phyloP scores from a whole-genome alignment of 2,888 invertebrate genomes.

The Agrenia bidenticulata region DNA sequence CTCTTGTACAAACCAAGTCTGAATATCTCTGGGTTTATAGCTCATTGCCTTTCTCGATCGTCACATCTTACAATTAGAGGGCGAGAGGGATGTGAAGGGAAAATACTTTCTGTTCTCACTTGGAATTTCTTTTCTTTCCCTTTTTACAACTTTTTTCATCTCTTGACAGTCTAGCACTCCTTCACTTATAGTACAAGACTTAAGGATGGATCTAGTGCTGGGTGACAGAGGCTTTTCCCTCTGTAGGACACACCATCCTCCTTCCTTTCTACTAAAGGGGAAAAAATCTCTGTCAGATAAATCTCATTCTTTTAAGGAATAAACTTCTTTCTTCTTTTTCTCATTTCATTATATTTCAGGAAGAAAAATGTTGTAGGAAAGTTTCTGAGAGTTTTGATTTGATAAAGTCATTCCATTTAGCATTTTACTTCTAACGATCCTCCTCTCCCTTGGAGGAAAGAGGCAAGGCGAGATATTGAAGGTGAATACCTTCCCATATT shows the following conservation, averaged over 20 bases:
- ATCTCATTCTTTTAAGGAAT: slow-evolving; percentile 6
- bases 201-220: not conserved
- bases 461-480: not conserved
- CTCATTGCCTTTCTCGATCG: slow-evolving; percentile 10
- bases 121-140: slow-evolving; percentile 9
- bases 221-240: too few species aligned
- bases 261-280: too few species aligned
- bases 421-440: not conserved
- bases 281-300: slow-evolving; percentile 13
- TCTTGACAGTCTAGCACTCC: slow-evolving; percentile 6
- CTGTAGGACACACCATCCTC: too few species aligned
- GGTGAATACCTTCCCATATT: too few species aligned
- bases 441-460: too few species aligned
- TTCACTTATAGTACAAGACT: slow-evolving; percentile 5
- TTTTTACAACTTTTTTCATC: slow-evolving; percentile 16
- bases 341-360: not conserved
- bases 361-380: not conserved
- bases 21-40: slow-evolving; percentile 16
- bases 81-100: not conserved
- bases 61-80: slow-evolving; percentile 3
- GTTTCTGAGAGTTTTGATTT: slow-evolving; percentile 13
- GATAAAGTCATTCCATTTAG: slow-evolving; percentile 2
- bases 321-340: slow-evolving; percentile 6
- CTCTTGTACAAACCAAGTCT: not conserved
- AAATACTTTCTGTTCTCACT: not conserved